Evolutionary conservation across 2,797 vertebrate genomes (phyloP).

Genomic region (Gila robusta): DNA sequence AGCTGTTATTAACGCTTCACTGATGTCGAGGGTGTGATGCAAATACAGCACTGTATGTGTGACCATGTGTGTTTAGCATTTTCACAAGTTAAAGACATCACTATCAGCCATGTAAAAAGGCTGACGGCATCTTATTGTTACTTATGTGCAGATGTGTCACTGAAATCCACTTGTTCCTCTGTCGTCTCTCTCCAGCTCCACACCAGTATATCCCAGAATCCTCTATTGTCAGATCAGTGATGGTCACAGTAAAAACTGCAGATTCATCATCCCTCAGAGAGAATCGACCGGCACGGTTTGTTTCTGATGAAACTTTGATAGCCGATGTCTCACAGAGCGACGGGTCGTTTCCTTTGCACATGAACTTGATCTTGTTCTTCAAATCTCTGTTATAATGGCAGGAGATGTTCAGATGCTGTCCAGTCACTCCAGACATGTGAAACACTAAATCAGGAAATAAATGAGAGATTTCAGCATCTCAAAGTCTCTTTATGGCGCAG

Average conservation of each 20-base stretch:
- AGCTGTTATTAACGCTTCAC: not conserved
- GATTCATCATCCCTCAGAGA: conserved; percentile 47
- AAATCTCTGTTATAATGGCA: not conserved
- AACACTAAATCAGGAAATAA: not conserved
- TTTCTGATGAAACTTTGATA: not conserved
- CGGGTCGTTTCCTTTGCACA: not conserved
- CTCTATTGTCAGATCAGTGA: conserved; percentile 50
- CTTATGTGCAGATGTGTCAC: not conserved
- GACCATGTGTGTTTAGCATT: not conserved
- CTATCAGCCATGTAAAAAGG: not conserved
- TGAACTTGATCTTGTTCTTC: not conserved
- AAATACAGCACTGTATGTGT: not conserved
- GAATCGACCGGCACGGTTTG: conserved; percentile 34
- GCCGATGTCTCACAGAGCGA: not conserved
- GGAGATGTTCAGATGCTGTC: not conserved
- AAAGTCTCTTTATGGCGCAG: not conserved
- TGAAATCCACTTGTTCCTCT: not conserved
- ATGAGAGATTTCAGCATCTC: not conserved
- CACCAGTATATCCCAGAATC: conserved; percentile 68
- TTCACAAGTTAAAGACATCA: not conserved
- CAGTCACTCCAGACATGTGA: rapidly evolving
- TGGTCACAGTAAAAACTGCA: conserved; percentile 58
- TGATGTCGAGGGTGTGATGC: not conserved
- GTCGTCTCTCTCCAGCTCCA: not conserved
- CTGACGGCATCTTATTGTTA: not conserved